Conservation (phyloP, 2,797 vertebrate genomes). For the Sebastes hubbsi region DNA sequence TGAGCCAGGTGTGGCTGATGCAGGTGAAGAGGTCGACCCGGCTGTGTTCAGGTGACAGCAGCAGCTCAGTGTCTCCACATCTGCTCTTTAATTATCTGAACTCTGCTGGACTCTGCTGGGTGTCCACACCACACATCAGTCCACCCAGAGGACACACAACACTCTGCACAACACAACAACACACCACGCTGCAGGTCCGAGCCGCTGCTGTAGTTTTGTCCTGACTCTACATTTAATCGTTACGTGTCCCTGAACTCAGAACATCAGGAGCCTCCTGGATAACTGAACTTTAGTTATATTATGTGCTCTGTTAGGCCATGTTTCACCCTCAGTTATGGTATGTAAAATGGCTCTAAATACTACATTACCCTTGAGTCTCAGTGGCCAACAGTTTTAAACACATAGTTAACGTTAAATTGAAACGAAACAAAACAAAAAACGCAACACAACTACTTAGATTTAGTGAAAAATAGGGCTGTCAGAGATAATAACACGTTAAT, state of each 20-base stretch:
- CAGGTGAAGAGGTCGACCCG: conserved; percentile 1
- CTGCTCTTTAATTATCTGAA: conserved; percentile 53
- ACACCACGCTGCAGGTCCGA: not conserved
- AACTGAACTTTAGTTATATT: not conserved
- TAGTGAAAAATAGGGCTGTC: too few species aligned
- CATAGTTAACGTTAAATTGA: too few species aligned
- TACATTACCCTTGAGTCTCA: not conserved
- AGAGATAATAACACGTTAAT: too few species aligned
- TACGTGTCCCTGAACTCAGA: not conserved
- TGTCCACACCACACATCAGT: conserved; percentile 1
- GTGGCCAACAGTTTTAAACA: not conserved
- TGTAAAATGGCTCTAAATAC: not conserved
- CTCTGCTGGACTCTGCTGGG: conserved; percentile 27
- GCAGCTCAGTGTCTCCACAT: conserved; percentile 30
- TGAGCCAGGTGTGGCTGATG: not conserved
- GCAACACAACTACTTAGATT: too few species aligned
- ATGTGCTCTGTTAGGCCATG: not conserved
- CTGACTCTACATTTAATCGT: not conserved
- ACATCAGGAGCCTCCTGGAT: not conserved
- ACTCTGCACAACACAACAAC: not conserved
- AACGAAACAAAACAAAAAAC: too few species aligned
- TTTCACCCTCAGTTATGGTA: not conserved
- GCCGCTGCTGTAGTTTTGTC: not conserved
- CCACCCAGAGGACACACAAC: not conserved
- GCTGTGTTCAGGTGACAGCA: conserved; percentile 29